Conservation (phyloP, 2,113 vertebrate species). For the Scalopus aquaticus region DNA sequence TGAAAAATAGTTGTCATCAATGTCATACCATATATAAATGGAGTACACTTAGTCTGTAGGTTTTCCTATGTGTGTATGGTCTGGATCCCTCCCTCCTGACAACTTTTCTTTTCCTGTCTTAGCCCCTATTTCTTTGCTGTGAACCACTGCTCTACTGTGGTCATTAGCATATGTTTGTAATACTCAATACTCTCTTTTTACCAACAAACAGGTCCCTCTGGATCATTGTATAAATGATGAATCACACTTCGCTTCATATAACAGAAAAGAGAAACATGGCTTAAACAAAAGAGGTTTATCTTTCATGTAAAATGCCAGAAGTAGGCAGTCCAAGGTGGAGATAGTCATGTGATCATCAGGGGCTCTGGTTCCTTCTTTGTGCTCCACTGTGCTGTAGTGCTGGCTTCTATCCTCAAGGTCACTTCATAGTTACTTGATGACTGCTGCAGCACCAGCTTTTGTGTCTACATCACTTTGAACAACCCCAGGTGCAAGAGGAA, state of each 20-base stretch:
- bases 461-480: background rate
- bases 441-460: background rate
- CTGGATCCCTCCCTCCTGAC: background rate
- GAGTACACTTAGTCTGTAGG: background rate
- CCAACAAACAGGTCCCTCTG: background rate
- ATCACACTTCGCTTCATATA: background rate
- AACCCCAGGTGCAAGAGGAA: background rate
- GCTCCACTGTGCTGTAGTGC: background rate
- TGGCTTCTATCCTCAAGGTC: background rate
- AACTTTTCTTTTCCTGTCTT: background rate
- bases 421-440: background rate
- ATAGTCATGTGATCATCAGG: background rate
- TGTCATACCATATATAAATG: background rate
- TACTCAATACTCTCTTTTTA: background rate
- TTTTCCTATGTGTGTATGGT: background rate
- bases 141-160: background rate
- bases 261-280: background rate
- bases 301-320: background rate
- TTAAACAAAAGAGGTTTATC: background rate
- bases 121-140: background rate
- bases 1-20: background rate
- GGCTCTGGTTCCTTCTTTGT: background rate
- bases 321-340: background rate
- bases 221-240: background rate
- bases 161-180: background rate